Base-by-base conservation (phyloP, 2,113 vertebrate genomes). In the Dryoscopus gambensis region DNA sequence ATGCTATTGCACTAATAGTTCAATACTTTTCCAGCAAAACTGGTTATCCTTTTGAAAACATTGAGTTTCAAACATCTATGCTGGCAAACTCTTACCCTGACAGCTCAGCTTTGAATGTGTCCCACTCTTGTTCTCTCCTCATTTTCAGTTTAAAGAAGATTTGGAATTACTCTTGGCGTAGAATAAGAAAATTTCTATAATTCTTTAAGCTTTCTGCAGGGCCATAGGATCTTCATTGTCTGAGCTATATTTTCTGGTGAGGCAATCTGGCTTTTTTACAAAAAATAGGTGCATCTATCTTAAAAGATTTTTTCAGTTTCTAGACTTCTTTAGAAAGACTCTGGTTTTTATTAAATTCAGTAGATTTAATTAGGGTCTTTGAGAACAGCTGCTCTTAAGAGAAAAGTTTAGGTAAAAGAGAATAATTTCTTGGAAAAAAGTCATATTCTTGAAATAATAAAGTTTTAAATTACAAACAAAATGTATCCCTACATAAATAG, bases 381-480 rank as follows among this genome's bases (percentile, higher is more conserved):
- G 52, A 89, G 83, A 90, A 95, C 85, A 97, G 79, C 79, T 97
- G 74, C 62, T 62, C n/a, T 28, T 37, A 28, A 60, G 57, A 81
- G 69, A 91, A 74, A 50, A 68, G 27, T 87, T 77, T 87, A 87
- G 59, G 62, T 87, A 91, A 97, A 97, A 95, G 77, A 95, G 35
- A 97, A 96, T 87, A 78, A 94, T 73, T 92, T 97, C 59, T 92
- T 95, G 87, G 91, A 73, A 94, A 95, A 96, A 84, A 79, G 27
- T 68, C 84, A 96, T 30, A 30, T 73, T 71, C 37, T 95, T 89
- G 47, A 97, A 97, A 93, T 93, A 96, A 95, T 50, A 21, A 84
- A 13, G 63, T 89, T 65, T 96, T 94, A 83, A 96, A 87, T 97
- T 96, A 79, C 90, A 93, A 75, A 78, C 7, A 93, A 90, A 93